Evolutionary conservation across 1,140 invertebrate genomes (phyloP).

Genomic region (Teleogryllus occipitalis): DNA sequence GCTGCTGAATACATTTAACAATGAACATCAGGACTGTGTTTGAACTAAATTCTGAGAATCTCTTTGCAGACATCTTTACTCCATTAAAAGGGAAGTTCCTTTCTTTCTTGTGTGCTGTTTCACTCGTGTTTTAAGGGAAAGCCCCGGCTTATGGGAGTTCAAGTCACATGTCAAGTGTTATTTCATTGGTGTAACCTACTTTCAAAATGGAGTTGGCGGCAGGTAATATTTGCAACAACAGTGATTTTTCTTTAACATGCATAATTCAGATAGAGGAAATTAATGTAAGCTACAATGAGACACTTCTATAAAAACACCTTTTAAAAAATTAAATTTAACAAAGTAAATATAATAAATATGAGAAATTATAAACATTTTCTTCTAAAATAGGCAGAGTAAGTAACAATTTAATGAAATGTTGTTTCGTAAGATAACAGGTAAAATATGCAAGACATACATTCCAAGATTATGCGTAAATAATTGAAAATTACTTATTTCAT

Average conservation of each 20-base stretch:
- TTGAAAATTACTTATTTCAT: neutral
- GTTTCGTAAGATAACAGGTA: neutral
- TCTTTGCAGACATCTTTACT: no score
- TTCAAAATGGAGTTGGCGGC: no score
- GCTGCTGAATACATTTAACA: no score
- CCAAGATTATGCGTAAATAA: neutral
- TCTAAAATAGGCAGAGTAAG: neutral
- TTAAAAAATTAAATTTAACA: neutral
- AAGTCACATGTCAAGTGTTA: no score
- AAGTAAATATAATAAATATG: neutral
- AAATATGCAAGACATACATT: no score
- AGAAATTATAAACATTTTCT: neutral
- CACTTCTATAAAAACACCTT: neutral
- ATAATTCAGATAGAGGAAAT: neutral
- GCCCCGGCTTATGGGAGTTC: no score
- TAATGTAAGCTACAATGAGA: neutral
- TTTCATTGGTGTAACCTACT: no score
- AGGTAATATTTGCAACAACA: neutral
- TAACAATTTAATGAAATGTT: neutral
- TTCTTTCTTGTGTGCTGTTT: no score
- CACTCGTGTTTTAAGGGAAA: neutral
- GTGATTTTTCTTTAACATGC: neutral
- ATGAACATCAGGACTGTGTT: no score
- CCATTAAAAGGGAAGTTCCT: no score
- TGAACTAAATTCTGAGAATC: no score